Conservation (phyloP, 2,113 vertebrate genomes). For the Pleuronectes platessa region DNA sequence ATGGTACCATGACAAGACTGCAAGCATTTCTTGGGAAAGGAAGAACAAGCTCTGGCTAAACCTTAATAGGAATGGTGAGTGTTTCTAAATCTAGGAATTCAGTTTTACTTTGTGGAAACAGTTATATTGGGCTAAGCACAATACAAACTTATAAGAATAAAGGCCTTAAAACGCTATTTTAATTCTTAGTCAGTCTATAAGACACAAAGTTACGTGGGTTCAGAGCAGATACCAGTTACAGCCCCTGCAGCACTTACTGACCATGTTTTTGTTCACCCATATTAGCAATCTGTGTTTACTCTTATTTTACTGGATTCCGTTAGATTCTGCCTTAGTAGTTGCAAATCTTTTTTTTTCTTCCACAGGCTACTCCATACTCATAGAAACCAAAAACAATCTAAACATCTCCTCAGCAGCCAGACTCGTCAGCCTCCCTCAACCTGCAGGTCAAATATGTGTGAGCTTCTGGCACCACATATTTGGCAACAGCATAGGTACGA, state of each 20-base stretch:
- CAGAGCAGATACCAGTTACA: too few species aligned
- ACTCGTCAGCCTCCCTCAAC: constrained; percentile 75
- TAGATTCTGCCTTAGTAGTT: background rate
- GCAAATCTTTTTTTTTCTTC: background rate
- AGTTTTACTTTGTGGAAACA: background rate
- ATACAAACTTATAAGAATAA: background rate
- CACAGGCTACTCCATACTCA: constrained; percentile 74
- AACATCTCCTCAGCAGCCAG: constrained; percentile 67
- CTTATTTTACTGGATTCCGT: too few species aligned
- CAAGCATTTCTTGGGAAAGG: constrained; percentile 68
- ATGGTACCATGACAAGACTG: constrained; percentile 77
- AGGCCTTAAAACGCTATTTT: background rate
- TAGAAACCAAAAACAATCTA: background rate
- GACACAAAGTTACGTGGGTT: too few species aligned
- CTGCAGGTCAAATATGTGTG: constrained; percentile 69
- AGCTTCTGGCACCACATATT: constrained; percentile 83
- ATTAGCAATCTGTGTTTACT: background rate
- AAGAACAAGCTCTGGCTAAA: background rate
- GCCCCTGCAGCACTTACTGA: too few species aligned
- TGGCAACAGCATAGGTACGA: constrained; percentile 79
- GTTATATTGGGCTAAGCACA: background rate
- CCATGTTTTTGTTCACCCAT: too few species aligned
- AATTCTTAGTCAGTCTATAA: too few species aligned
- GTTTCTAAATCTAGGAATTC: background rate
- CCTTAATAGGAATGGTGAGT: constrained; percentile 63